These are phyloP conservation scores for Steinernema hermaphroditum DNA, from an alignment of 2,888 invertebrate species.

Conservation along the genomic window DNA sequence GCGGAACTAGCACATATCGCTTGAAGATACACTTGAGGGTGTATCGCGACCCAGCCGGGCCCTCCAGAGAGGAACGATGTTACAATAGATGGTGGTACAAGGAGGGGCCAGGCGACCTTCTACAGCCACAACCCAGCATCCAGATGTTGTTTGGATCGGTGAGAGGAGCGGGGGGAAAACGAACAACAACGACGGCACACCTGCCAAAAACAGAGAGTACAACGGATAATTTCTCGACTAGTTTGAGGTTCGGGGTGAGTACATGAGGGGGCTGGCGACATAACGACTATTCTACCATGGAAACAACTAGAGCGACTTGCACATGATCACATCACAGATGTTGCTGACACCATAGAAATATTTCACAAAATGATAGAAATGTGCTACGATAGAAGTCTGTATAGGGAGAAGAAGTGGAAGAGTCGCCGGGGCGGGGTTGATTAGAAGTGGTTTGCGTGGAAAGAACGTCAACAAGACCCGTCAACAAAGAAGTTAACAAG, in stretches of 20 bases:
- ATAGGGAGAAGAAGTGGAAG: not conserved
- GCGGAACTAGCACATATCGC: conserved; percentile 11
- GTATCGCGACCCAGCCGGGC: conserved; percentile 5
- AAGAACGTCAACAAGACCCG: not conserved
- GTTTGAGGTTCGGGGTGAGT: not conserved
- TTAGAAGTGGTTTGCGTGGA: not conserved
- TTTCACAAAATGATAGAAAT: conserved; percentile 5
- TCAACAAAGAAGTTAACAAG: not conserved
- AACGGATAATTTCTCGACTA: conserved; percentile 26
- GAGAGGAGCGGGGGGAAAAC: not conserved
- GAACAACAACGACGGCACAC: not conserved
- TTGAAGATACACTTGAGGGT: not conserved
- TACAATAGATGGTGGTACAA: not conserved
- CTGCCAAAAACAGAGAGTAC: not conserved
- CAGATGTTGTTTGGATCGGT: conserved; percentile 17
- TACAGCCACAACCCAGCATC: not conserved
- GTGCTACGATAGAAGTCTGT: conserved; percentile 15
- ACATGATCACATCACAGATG: conserved; percentile 16
- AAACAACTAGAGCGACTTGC: conserved; percentile 8
- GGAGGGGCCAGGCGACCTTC: conserved; percentile 1
- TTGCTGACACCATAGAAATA: not conserved
- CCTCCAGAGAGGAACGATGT: not conserved
- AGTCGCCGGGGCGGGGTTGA: not conserved
- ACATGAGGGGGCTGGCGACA: not conserved
- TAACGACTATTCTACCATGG: not conserved